phyloP scores from a whole-genome alignment of 2,113 vertebrate species.

The Cryptotis parvus region DNA sequence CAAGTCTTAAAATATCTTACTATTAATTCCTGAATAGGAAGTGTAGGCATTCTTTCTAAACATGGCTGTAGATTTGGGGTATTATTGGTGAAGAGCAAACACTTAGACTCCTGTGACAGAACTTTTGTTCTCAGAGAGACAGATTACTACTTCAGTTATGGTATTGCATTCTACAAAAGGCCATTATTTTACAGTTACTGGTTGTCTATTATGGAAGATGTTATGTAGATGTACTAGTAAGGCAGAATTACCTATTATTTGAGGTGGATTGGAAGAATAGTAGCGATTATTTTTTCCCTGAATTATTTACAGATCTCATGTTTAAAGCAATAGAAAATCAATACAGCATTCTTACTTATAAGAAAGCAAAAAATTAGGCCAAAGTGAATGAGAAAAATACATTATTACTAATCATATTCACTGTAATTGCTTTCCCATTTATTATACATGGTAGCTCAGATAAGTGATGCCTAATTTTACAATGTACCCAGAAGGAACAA shows the following conservation, averaged over 20 bases:
- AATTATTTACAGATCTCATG: background rate
- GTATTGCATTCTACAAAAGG: background rate
- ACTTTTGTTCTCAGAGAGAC: slow-evolving; percentile 7
- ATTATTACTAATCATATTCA: background rate
- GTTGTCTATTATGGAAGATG: background rate
- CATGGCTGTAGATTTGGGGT: background rate
- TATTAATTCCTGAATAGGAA: background rate
- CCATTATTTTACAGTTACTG: background rate
- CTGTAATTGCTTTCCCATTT: background rate
- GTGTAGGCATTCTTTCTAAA: slow-evolving; percentile 15
- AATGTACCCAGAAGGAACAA: background rate
- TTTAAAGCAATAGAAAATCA: slow-evolving; percentile 45
- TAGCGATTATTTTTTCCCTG: slow-evolving; percentile 11
- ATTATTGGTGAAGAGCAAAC: background rate
- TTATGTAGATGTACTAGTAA: slow-evolving; percentile 24
- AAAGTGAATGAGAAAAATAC: background rate
- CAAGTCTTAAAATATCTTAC: background rate
- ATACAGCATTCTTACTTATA: background rate
- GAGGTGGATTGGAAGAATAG: background rate
- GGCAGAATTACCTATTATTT: slow-evolving; percentile 31
- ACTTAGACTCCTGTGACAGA: background rate
- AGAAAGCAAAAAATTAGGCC: background rate
- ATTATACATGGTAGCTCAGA: background rate
- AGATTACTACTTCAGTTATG: slow-evolving; percentile 16
- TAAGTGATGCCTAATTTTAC: background rate